Conservation (phyloP, 2,797 vertebrate species). For the Neosilurus mollespiculum region DNA sequence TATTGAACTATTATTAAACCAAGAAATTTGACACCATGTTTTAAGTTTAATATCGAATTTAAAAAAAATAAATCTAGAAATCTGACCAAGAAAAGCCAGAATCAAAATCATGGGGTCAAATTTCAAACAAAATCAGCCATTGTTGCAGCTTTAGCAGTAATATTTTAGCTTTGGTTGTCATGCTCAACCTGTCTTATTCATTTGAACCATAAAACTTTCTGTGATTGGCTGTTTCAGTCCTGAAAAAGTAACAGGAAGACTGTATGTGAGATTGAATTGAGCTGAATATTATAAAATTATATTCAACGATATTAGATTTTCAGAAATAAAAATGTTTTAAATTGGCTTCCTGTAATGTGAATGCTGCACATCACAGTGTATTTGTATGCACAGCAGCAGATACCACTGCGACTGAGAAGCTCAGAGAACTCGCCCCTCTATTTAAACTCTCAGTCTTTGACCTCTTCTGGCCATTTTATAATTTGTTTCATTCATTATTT, state of each 20-base stretch:
- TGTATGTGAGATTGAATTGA: not conserved
- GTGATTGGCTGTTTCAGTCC: not conserved
- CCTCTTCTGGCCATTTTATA: constrained; percentile 35
- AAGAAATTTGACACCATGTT: too few relatives aligned
- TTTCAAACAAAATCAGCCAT: too few relatives aligned
- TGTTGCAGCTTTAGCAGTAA: not conserved
- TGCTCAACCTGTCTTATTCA: not conserved
- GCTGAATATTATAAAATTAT: not conserved
- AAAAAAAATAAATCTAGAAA: too few relatives aligned
- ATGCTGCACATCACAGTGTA: too few relatives aligned
- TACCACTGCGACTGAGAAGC: not conserved
- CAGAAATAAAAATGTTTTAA: not conserved
- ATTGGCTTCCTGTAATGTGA: not conserved
- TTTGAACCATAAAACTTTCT: not conserved
- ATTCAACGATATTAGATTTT: not conserved
- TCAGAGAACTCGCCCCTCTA: constrained; percentile 22
- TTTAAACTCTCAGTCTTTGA: not conserved
- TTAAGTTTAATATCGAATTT: too few relatives aligned
- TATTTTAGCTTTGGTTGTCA: not conserved
- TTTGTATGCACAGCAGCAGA: not conserved
- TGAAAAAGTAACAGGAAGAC: not conserved
- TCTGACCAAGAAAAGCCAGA: too few relatives aligned
- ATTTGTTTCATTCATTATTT: constrained; percentile 25
- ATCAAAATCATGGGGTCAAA: too few relatives aligned
- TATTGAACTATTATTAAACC: too few relatives aligned